Percentiles rank a stretch among this genome's conserved stretches.
phyloP scores from a whole-genome alignment of 2,797 vertebrate species.

The Perodicticus potto region DNA sequence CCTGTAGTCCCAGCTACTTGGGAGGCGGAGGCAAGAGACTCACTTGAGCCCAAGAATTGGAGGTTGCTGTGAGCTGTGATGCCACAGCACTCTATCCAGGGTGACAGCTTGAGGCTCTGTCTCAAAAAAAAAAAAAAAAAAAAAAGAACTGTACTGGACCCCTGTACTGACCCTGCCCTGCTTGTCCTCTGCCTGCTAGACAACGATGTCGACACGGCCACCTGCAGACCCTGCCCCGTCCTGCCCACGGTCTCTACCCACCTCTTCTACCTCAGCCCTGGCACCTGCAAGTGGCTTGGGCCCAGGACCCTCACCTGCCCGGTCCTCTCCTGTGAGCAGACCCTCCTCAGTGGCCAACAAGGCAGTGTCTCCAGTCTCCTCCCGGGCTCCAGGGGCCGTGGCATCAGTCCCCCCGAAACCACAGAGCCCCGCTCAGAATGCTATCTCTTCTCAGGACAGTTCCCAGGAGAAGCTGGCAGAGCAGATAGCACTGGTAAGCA shows the following conservation, averaged over 20 bases:
- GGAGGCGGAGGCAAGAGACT: too few species aligned
- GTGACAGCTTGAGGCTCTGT: too few species aligned
- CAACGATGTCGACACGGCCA: slow-evolving; percentile 68
- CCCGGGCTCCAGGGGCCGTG: slow-evolving; percentile 90
- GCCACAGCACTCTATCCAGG: too few species aligned
- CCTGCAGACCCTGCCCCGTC: slow-evolving; percentile 89
- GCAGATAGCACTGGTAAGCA: slow-evolving; percentile 89
- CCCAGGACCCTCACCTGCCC: slow-evolving; percentile 85
- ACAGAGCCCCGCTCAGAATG: slow-evolving; percentile 88
- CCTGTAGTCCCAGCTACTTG: too few species aligned
- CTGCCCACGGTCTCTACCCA: slow-evolving; percentile 89
- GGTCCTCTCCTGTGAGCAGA: slow-evolving; percentile 88
- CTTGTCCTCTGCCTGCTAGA: slow-evolving; percentile 62
- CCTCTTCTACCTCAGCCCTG: slow-evolving; percentile 87
- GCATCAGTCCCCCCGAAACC: slow-evolving; percentile 88
- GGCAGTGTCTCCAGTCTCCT: slow-evolving; percentile 88
- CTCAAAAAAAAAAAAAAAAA: too few species aligned
- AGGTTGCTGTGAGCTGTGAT: too few species aligned
- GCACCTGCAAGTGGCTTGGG: slow-evolving; percentile 86
- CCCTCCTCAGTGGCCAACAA: slow-evolving; percentile 86
- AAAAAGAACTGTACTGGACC: not conserved
- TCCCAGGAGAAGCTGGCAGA: slow-evolving; percentile 93
- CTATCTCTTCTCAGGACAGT: slow-evolving; percentile 88
- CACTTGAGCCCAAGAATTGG: too few species aligned
- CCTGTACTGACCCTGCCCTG: slow-evolving; percentile 59